Percentiles rank a stretch among this genome's conserved stretches.
These are phyloP conservation scores for Propithecus perrieri DNA, from an alignment of 2,797 vertebrate genomes.

Conservation along the genomic window DNA sequence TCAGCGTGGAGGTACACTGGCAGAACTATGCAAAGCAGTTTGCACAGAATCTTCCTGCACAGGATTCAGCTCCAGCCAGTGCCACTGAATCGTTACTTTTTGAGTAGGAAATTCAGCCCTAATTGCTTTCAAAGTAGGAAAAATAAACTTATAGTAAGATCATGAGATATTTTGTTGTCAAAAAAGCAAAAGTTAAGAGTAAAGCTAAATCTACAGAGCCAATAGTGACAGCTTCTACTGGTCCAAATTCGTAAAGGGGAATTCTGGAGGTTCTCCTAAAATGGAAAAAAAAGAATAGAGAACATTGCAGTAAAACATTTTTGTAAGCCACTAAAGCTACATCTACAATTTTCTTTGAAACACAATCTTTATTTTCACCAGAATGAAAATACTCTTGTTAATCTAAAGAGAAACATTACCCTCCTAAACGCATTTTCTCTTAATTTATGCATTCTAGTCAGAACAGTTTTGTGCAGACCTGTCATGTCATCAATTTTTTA, in stretches of 20 bases:
- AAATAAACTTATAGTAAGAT: slow-evolving; percentile 55
- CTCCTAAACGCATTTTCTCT: neutral
- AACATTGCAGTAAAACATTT: slow-evolving; percentile 70
- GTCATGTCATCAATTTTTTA: neutral
- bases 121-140: slow-evolving; percentile 50
- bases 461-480: neutral
- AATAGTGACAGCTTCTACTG: slow-evolving; percentile 80
- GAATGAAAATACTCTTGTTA: slow-evolving; percentile 54
- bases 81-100: slow-evolving; percentile 32
- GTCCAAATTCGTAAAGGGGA: slow-evolving; percentile 74
- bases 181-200: slow-evolving; percentile 80
- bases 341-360: slow-evolving; percentile 56
- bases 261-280: slow-evolving; percentile 79
- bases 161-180: slow-evolving; percentile 66
- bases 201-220: slow-evolving; percentile 78
- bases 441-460: neutral
- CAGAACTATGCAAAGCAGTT: neutral
- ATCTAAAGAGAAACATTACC: neutral
- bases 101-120: slow-evolving; percentile 47
- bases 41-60: slow-evolving; percentile 1
- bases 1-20: neutral
- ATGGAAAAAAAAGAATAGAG: slow-evolving; percentile 75
- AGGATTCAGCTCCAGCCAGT: slow-evolving; percentile 44
- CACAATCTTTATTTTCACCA: slow-evolving; percentile 42
- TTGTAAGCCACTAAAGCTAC: slow-evolving; percentile 47